A percentile compares a stretch with the other conserved stretches of the same genome.
Conservation (phyloP, 2,797 vertebrate species). For the Rachycentron canadum region DNA sequence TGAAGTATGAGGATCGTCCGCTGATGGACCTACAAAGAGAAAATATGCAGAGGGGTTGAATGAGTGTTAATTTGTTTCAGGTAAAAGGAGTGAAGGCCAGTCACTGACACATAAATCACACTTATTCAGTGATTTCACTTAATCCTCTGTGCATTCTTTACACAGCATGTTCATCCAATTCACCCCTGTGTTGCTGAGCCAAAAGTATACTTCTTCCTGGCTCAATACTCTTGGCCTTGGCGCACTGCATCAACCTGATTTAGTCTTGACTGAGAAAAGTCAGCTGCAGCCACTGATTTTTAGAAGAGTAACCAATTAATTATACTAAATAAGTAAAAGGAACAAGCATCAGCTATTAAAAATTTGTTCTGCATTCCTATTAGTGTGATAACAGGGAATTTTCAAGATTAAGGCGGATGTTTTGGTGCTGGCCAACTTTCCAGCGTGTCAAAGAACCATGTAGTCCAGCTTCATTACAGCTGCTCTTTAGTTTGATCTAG, state of each 20-base stretch:
- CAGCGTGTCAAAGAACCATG: constrained; percentile 42
- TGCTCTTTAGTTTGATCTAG: constrained; percentile 57
- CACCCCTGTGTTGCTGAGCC: constrained; percentile 67
- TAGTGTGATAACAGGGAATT: constrained; percentile 26
- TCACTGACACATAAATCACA: constrained; percentile 75
- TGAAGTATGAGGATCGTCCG: constrained; percentile 24
- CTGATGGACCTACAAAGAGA: constrained; percentile 32
- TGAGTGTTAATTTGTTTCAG: constrained; percentile 59
- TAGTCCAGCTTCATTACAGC: constrained; percentile 55
- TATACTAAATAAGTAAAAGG: constrained; percentile 40
- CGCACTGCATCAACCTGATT: constrained; percentile 51
- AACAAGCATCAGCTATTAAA: constrained; percentile 33
- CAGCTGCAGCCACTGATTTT: constrained; percentile 48
- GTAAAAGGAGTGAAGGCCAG: constrained; percentile 43
- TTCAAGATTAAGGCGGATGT: constrained; percentile 29
- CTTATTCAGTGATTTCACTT: constrained; percentile 68
- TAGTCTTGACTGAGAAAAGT: constrained; percentile 63
- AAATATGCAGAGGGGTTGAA: constrained; percentile 23
- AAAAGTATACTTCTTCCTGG: constrained; percentile 64
- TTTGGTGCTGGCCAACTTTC: constrained; percentile 32
- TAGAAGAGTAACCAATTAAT: constrained; percentile 37
- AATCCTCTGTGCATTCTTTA: constrained; percentile 71
- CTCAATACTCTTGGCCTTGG: constrained; percentile 56
- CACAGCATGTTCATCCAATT: constrained; percentile 63
- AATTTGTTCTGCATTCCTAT: constrained; percentile 24